Conservation (phyloP, 1,140 invertebrate genomes). For the Oryctes rhinoceros region DNA sequence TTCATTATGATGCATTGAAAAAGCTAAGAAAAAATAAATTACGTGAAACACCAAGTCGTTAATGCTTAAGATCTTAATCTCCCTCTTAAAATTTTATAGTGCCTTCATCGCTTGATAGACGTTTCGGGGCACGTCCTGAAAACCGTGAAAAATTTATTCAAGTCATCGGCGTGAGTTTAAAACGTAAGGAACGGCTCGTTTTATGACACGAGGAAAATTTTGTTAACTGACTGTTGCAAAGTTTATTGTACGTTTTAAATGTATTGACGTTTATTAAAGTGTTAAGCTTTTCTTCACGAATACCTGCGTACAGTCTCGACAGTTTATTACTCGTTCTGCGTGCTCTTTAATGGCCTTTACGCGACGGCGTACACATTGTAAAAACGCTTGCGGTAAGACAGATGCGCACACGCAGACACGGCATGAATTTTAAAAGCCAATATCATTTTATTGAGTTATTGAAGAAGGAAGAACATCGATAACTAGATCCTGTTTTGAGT, state of each 20-base stretch:
- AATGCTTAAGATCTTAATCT: no score
- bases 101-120: no score
- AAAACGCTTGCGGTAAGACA: background rate
- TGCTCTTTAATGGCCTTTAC: slow-evolving; percentile 4
- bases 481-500: background rate
- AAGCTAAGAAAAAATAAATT: no score
- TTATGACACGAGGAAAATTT: background rate
- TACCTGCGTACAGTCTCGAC: slow-evolving; percentile 15
- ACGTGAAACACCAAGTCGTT: no score
- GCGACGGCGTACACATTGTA: background rate
- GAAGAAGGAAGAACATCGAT: background rate
- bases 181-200: background rate
- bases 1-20: no score
- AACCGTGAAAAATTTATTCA: background rate
- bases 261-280: slow-evolving; percentile 15
- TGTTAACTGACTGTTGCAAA: background rate
- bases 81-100: no score
- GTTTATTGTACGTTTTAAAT: background rate
- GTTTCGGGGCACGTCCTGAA: background rate
- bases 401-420: background rate
- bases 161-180: background rate
- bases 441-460: slow-evolving; percentile 19
- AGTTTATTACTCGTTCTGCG: slow-evolving; percentile 9
- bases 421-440: slow-evolving; percentile 10
- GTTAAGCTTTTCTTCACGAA: slow-evolving; percentile 8